These are phyloP conservation scores for Rosalia funebris DNA, from an alignment of 2,888 invertebrate species.

Conservation along the genomic window DNA sequence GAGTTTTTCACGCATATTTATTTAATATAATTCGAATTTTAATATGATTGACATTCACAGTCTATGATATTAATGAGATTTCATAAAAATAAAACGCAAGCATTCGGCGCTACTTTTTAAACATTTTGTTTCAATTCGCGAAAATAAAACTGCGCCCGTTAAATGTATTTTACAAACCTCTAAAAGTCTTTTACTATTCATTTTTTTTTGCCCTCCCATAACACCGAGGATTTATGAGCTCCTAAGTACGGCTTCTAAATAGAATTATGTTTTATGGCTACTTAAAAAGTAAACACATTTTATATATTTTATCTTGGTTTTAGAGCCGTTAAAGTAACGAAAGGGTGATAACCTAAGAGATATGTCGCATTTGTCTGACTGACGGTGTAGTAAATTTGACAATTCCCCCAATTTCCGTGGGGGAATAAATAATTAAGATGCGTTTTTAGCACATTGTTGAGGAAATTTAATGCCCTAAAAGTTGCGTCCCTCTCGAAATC, in stretches of 20 bases:
- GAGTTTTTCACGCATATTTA: too few species aligned
- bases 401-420: background rate
- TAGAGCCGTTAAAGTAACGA: conserved; percentile 11
- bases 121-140: background rate
- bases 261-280: conserved; percentile 1
- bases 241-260: background rate
- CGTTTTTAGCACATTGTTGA: too few species aligned
- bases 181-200: background rate
- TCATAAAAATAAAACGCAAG: too few species aligned
- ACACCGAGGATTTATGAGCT: background rate
- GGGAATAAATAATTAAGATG: background rate
- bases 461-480: too few species aligned
- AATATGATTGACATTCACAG: too few species aligned
- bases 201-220: background rate
- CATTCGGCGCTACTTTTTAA: too few species aligned
- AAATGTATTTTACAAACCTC: background rate
- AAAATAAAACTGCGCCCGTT: background rate
- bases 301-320: conserved; percentile 1
- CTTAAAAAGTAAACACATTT: conserved; percentile 18
- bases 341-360: conserved; percentile 6
- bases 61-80: too few species aligned
- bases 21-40: too few species aligned
- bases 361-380: background rate
- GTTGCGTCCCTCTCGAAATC: too few species aligned
- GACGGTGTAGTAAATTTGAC: background rate